Conservation (phyloP, 1,140 invertebrate species). For the Eupristina koningsbergeri region DNA sequence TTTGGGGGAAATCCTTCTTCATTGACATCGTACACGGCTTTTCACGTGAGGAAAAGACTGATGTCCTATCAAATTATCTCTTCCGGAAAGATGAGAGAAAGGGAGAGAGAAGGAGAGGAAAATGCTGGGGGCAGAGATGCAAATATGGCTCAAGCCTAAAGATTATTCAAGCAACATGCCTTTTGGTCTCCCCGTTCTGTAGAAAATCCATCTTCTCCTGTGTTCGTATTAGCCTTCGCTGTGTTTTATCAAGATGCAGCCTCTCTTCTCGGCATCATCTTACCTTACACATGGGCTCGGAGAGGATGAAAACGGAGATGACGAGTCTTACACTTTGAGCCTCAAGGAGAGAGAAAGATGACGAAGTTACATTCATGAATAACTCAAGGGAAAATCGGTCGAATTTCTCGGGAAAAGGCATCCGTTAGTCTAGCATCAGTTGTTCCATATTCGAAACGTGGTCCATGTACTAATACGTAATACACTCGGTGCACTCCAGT, state of each 20-base stretch:
- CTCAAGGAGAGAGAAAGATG: too few relatives aligned
- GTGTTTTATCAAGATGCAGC: not conserved
- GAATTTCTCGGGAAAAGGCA: not conserved
- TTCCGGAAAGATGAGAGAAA: not conserved
- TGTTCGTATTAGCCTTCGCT: too few relatives aligned
- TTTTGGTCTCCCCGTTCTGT: not conserved
- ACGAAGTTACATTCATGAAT: conserved; percentile 10
- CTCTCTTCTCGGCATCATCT: not conserved
- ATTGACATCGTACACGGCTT: too few relatives aligned
- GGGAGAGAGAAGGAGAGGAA: not conserved
- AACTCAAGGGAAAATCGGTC: conserved; percentile 8
- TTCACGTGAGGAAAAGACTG: not conserved
- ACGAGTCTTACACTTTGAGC: too few relatives aligned
- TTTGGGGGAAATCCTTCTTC: not conserved
- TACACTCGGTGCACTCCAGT: not conserved
- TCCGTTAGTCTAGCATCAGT: not conserved
- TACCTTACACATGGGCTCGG: too few relatives aligned
- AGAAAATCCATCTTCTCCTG: not conserved
- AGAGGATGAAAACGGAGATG: too few relatives aligned
- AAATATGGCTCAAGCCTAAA: conserved; percentile 24
- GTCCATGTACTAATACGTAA: not conserved
- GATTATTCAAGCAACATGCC: conserved; percentile 20
- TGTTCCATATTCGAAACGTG: not conserved
- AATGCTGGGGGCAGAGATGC: not conserved
- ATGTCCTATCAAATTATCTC: not conserved